Conservation (phyloP, 2,113 vertebrate genomes). For the Pluvianellus socialis region DNA sequence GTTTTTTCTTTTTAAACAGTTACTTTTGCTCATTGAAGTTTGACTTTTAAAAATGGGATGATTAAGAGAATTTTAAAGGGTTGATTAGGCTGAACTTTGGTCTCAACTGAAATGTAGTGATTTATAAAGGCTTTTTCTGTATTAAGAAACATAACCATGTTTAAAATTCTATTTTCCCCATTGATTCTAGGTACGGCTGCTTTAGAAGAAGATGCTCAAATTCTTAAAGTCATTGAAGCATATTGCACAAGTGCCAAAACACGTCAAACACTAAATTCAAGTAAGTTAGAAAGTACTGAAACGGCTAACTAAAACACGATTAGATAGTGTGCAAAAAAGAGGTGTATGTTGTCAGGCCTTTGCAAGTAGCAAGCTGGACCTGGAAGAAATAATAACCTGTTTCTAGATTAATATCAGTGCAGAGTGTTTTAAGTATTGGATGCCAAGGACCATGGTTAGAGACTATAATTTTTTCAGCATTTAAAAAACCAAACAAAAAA, state of each 20-base stretch:
- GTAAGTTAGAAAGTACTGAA: conserved; percentile 80
- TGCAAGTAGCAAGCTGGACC: neutral
- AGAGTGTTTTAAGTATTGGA: neutral
- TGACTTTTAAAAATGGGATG: neutral
- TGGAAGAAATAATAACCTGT: neutral
- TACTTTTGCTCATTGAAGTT: neutral
- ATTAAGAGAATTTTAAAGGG: neutral
- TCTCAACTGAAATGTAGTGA: neutral
- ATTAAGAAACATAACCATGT: neutral
- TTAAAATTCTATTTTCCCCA: neutral
- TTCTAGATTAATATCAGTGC: neutral
- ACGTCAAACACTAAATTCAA: conserved; percentile 98
- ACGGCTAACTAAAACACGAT: neutral
- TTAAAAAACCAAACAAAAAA: neutral
- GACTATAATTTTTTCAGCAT: neutral
- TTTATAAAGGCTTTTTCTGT: neutral
- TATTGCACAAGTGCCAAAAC: conserved; percentile 99
- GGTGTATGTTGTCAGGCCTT: neutral
- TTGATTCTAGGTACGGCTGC: conserved; percentile 89
- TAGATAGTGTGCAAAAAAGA: neutral
- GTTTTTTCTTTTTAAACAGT: neutral
- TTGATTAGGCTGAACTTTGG: neutral
- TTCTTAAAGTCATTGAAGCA: conserved; percentile 97
- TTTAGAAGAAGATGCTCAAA: conserved; percentile 97
- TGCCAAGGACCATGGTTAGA: neutral